Evolutionary conservation across 2,888 invertebrate species (phyloP).

Genomic region (Tenodera sinensis): DNA sequence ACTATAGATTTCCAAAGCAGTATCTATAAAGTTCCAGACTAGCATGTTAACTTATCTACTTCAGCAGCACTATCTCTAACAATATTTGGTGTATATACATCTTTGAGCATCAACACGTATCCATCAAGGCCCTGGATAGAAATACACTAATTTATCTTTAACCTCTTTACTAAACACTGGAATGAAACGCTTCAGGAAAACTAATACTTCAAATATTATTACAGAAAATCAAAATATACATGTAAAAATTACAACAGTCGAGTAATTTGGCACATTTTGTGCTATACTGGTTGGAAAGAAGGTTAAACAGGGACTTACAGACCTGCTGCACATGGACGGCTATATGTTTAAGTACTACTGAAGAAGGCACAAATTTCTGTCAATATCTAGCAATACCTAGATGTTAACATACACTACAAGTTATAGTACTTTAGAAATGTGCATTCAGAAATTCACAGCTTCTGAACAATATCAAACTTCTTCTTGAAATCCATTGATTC

Average conservation of each 20-base stretch:
- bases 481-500: conserved; percentile 86
- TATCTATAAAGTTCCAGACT: background rate
- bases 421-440: background rate
- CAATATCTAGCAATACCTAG: background rate
- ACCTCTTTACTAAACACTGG: background rate
- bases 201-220: background rate
- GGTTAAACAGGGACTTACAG: background rate
- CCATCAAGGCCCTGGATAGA: background rate
- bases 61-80: background rate
- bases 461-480: conserved; percentile 91
- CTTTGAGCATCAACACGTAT: background rate
- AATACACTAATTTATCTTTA: background rate
- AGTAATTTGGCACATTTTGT: background rate
- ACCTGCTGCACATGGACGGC: conserved; percentile 8
- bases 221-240: background rate
- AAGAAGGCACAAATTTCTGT: background rate
- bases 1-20: background rate
- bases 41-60: background rate
- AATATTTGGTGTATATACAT: background rate
- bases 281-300: background rate
- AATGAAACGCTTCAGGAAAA: background rate
- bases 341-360: conserved; percentile 6
- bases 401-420: background rate
- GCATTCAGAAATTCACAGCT: conserved; percentile 57
- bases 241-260: background rate